A percentile compares a stretch with the other conserved stretches of the same genome.
Conservation (phyloP, 1,140 invertebrate species). For the Macrobrachium rosenbergii region DNA sequence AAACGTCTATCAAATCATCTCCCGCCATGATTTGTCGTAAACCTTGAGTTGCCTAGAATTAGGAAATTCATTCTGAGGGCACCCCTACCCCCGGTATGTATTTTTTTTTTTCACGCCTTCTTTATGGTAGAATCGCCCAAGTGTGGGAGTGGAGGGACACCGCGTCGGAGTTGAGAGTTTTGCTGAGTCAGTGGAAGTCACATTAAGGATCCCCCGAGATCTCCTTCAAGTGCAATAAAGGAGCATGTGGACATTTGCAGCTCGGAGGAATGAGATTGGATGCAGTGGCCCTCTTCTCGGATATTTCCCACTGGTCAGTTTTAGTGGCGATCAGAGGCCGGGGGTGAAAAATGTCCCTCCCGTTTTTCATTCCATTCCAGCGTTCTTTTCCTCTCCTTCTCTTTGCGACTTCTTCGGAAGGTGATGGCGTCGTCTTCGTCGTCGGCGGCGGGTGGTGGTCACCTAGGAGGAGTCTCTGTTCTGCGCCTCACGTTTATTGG, state of each 20-base stretch:
- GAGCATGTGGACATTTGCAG: slow-evolving; percentile 57
- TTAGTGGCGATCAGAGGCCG: slow-evolving; percentile 57
- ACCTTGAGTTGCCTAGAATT: too few species aligned
- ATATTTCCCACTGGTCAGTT: slow-evolving; percentile 62
- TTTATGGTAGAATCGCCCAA: too few species aligned
- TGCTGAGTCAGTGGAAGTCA: not conserved
- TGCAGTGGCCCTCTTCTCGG: slow-evolving; percentile 45
- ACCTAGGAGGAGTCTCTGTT: too few species aligned
- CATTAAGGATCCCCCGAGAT: slow-evolving; percentile 49
- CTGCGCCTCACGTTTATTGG: slow-evolving; percentile 49
- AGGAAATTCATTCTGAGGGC: too few species aligned
- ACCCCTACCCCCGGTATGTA: too few species aligned
- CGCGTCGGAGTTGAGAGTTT: slow-evolving; percentile 2
- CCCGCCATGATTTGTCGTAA: too few species aligned
- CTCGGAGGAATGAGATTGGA: slow-evolving; percentile 62
- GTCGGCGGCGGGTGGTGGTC: not conserved
- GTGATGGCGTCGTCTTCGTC: not conserved
- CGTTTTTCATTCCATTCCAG: slow-evolving; percentile 16
- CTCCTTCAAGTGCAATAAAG: slow-evolving; percentile 63
- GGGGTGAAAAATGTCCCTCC: slow-evolving; percentile 48
- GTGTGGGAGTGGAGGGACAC: too few species aligned
- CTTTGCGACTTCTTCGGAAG: slow-evolving; percentile 20
- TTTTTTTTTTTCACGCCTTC: too few species aligned
- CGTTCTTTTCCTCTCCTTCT: slow-evolving; percentile 32
- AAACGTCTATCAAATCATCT: too few species aligned